A percentile compares a stretch with the other conserved stretches of the same genome.
Conservation (phyloP, 2,797 vertebrate genomes). For the Hipposideros larvatus region DNA sequence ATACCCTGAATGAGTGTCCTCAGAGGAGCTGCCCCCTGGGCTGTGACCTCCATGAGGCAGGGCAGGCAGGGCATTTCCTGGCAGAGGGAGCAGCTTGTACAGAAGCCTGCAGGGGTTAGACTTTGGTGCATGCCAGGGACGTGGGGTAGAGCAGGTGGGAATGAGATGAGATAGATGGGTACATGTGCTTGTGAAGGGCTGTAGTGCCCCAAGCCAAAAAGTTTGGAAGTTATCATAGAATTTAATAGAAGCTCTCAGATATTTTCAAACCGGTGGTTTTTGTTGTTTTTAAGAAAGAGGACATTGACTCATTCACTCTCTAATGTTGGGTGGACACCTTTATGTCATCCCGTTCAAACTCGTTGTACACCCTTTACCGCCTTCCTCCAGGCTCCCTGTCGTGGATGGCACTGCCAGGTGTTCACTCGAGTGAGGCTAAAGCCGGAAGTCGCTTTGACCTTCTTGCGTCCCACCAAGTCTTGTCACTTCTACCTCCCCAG, state of each 20-base stretch:
- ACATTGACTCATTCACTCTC: background rate
- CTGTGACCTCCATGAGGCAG: background rate
- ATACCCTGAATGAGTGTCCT: background rate
- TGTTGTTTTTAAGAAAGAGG: background rate
- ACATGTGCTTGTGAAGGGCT: background rate
- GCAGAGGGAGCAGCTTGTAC: background rate
- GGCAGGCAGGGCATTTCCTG: background rate
- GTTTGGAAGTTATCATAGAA: background rate
- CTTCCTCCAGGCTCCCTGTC: no score
- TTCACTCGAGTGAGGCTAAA: background rate
- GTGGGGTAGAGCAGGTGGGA: background rate
- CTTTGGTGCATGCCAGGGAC: background rate
- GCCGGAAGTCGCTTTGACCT: background rate
- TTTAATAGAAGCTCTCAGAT: background rate
- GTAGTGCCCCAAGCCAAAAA: background rate
- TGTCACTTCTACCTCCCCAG: background rate
- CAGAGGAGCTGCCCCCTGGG: background rate
- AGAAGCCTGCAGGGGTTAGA: background rate
- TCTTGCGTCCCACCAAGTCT: background rate
- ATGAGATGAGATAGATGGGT: background rate
- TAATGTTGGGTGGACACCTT: background rate
- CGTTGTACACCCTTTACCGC: fast-evolving
- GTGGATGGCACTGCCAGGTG: background rate
- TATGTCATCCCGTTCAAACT: background rate
- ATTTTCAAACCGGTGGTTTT: background rate